Evolutionary conservation across 1,140 invertebrate genomes (phyloP).

Genomic region (Hetaerina americana): DNA sequence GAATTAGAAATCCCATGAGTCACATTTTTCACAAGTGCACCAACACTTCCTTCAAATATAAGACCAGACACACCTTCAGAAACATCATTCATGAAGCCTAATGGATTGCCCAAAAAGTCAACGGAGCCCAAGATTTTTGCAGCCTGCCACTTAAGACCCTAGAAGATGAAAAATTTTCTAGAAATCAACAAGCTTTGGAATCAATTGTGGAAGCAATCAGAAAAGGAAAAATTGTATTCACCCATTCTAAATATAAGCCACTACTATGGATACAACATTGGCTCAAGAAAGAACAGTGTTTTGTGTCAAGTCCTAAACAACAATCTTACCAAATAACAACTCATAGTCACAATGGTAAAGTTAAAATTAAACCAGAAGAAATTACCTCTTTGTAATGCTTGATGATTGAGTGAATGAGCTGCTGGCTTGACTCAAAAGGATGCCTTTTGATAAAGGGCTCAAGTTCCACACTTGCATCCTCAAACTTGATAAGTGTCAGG

Average conservation of each 20-base stretch:
- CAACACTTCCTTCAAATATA: constrained; percentile 75
- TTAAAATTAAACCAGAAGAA: constrained; percentile 8
- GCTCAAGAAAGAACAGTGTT: too few species aligned
- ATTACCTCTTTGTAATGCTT: constrained; percentile 69
- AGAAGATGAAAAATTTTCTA: constrained; percentile 18
- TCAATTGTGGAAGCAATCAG: too few species aligned
- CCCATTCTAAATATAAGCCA: too few species aligned
- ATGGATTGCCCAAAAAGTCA: constrained; percentile 93
- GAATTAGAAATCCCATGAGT: constrained; percentile 95
- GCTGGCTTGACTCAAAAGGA: constrained; percentile 77
- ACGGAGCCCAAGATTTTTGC: constrained; percentile 89
- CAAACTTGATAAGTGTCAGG: constrained; percentile 85
- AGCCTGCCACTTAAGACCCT: constrained; percentile 91
- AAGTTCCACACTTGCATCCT: constrained; percentile 87
- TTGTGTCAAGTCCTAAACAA: too few species aligned
- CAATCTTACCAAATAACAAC: background rate
- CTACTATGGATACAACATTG: too few species aligned
- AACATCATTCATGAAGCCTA: constrained; percentile 90
- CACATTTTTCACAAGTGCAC: constrained; percentile 85
- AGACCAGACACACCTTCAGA: constrained; percentile 88
- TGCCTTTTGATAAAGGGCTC: constrained; percentile 73
- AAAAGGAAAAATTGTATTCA: too few species aligned
- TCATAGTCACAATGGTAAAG: background rate
- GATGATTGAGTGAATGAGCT: constrained; percentile 58
- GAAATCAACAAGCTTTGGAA: too few species aligned